phyloP scores from a whole-genome alignment of 2,113 vertebrate genomes.

The Triplophysa dalaica region DNA sequence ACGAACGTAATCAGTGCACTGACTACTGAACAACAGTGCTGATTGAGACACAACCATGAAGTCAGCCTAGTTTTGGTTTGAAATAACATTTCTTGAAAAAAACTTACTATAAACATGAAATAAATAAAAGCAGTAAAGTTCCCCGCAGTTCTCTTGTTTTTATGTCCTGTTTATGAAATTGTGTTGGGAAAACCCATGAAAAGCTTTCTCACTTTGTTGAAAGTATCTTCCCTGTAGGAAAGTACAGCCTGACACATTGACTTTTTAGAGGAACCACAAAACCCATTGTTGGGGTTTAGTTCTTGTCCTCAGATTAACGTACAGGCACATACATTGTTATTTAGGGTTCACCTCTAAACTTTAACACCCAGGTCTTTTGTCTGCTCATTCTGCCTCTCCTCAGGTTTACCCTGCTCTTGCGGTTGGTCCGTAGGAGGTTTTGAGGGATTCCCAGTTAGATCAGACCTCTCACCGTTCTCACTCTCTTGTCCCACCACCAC shows the following conservation, averaged over 20 bases:
- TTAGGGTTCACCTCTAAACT: slow-evolving; percentile 51
- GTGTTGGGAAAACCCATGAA: slow-evolving; percentile 27
- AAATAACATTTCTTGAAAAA: not conserved
- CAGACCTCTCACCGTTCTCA: not conserved
- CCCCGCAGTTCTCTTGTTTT: not conserved
- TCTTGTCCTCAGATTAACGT: not conserved
- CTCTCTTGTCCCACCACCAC: not conserved
- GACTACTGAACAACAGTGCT: too few species aligned
- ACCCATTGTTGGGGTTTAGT: not conserved
- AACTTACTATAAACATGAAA: not conserved
- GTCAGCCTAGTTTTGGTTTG: not conserved
- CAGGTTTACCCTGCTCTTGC: slow-evolving; percentile 6
- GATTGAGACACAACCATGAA: too few species aligned
- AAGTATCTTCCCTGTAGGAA: slow-evolving; percentile 24
- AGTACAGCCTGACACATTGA: not conserved
- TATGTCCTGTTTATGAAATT: not conserved
- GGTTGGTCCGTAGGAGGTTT: slow-evolving; percentile 29
- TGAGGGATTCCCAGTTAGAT: slow-evolving; percentile 50
- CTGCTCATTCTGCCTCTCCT: not conserved
- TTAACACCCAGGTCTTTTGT: slow-evolving; percentile 6
- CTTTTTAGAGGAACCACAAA: slow-evolving; percentile 26
- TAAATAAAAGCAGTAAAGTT: not conserved
- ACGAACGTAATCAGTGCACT: too few species aligned
- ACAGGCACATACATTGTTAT: not conserved
- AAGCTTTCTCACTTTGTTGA: not conserved